A percentile compares a stretch with the other conserved stretches of the same genome.
phyloP scores from a whole-genome alignment of 1,140 invertebrate genomes.

The Dreissena rostriformis region DNA sequence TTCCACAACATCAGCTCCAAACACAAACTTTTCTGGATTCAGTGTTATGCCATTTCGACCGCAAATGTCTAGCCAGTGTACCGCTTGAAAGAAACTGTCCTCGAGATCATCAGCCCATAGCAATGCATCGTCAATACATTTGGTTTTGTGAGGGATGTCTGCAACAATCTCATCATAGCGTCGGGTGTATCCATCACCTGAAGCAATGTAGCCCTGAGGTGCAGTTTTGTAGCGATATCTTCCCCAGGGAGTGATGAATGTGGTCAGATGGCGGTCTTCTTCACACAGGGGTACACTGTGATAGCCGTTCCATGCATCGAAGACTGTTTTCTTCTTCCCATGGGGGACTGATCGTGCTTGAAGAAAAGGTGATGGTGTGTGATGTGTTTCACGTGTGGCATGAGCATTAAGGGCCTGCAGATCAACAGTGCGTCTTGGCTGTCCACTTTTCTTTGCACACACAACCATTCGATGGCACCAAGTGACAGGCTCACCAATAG shows the following conservation, averaged over 20 bases:
- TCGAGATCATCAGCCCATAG: constrained; percentile 24
- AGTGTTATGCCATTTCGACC: constrained; percentile 67
- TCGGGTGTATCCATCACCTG: constrained; percentile 51
- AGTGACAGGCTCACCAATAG: constrained; percentile 31
- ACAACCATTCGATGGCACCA: constrained; percentile 48
- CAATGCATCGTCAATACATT: constrained; percentile 62
- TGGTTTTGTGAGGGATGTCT: constrained; percentile 54
- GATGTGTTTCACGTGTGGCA: constrained; percentile 16
- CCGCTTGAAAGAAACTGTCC: constrained; percentile 46
- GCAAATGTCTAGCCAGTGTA: constrained; percentile 57
- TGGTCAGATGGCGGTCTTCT: constrained; percentile 58
- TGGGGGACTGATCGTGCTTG: constrained; percentile 23
- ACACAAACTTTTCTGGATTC: constrained; percentile 66
- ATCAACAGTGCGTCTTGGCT: constrained; percentile 19
- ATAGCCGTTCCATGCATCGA: constrained; percentile 34
- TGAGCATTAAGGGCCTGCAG: constrained; percentile 17
- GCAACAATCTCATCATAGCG: constrained; percentile 55
- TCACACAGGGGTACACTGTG: constrained; percentile 11
- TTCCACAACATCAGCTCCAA: constrained; percentile 55
- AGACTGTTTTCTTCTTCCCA: constrained; percentile 29
- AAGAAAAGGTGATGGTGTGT: not conserved
- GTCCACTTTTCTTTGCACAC: constrained; percentile 43
- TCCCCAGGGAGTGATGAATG: constrained; percentile 61
- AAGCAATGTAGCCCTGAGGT: constrained; percentile 58
- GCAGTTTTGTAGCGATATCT: constrained; percentile 51